Percentiles rank a stretch among this genome's conserved stretches.
Conservation (phyloP, 2,888 invertebrate genomes). For the Encarsia formosa region DNA sequence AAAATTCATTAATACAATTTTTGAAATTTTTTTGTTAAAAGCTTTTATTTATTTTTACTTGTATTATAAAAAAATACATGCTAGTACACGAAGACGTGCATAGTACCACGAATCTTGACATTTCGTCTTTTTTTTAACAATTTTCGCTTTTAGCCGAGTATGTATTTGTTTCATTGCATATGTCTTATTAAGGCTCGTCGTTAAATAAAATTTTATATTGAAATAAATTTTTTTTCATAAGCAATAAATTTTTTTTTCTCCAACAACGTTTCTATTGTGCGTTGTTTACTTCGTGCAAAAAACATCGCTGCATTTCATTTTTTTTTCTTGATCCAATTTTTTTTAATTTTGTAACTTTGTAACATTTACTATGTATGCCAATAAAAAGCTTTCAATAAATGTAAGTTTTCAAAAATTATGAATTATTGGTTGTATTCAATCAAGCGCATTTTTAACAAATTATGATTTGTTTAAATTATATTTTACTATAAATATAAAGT, state of each 20-base stretch:
- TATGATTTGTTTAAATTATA: no score
- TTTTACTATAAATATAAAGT: no score
- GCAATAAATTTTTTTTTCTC: conserved; percentile 8
- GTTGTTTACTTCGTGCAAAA: conserved; percentile 18
- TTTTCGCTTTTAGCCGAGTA: conserved; percentile 13
- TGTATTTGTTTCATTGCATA: background rate
- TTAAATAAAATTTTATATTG: conserved; percentile 8
- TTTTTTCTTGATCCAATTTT: background rate
- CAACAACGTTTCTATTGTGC: conserved; percentile 16
- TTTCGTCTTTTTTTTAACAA: conserved; percentile 14
- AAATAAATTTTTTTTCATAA: conserved; percentile 10
- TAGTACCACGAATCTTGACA: conserved; percentile 32
- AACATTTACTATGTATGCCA: no score
- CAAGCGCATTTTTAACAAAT: no score
- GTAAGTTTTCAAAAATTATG: no score
- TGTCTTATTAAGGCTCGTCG: conserved; percentile 10
- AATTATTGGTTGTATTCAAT: no score
- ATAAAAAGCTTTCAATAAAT: no score
- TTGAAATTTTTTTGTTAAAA: conserved; percentile 39
- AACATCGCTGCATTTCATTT: background rate
- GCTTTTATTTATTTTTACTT: conserved; percentile 44
- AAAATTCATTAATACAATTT: no score
- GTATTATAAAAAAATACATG: conserved; percentile 50
- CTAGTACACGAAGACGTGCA: conserved; percentile 40
- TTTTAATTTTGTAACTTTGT: no score